Conservation (phyloP, 2,888 invertebrate species). For the Ophraella communa region DNA sequence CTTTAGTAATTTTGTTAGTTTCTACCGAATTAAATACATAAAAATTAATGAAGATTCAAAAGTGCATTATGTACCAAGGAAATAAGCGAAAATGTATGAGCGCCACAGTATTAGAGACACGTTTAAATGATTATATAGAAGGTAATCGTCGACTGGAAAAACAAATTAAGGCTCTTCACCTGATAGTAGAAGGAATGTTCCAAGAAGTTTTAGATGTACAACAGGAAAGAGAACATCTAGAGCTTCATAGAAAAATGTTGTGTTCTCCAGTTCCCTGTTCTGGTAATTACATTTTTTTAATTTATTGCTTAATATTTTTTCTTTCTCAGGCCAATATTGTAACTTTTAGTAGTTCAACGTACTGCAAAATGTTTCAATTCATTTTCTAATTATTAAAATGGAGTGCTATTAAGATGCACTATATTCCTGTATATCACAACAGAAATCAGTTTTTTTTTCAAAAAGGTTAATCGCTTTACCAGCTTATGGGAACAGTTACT, state of each 20-base stretch:
- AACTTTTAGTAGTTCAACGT: no score
- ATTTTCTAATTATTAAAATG: no score
- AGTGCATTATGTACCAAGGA: not conserved
- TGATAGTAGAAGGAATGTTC: not conserved
- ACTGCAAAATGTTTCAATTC: not conserved
- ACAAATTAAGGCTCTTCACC: not conserved
- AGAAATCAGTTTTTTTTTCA: no score
- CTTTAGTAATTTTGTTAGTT: no score
- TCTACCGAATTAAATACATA: not conserved
- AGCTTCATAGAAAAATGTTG: not conserved
- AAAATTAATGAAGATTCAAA: not conserved
- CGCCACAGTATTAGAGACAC: not conserved
- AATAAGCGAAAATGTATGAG: not conserved
- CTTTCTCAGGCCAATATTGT: no score
- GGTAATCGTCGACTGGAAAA: not conserved
- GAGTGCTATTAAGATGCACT: no score
- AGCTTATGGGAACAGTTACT: no score
- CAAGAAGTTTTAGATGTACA: constrained; percentile 1
- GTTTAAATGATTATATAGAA: not conserved
- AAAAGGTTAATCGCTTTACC: no score
- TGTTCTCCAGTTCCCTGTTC: not conserved
- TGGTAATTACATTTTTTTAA: no score
- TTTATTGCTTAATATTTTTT: no score
- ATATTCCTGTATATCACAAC: no score
- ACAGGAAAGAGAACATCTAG: not conserved